Conservation (phyloP, 1,140 invertebrate genomes). For the Nebria ingens region DNA sequence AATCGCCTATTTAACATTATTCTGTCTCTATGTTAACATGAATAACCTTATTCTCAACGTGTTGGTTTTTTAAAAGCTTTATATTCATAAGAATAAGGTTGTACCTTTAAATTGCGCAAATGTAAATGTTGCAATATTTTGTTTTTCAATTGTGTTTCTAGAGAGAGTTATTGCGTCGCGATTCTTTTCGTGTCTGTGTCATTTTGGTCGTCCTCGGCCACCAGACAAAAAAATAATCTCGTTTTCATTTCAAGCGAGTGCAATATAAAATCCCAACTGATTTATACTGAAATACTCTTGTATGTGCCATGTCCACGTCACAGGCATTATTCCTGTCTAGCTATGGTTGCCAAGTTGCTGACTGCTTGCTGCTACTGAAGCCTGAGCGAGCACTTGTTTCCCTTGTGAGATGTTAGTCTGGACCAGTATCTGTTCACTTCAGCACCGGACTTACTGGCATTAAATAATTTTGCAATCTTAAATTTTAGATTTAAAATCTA, state of each 20-base stretch:
- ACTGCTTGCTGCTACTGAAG: too few relatives aligned
- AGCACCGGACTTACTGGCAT: background rate
- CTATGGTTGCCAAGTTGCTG: too few relatives aligned
- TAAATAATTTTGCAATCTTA: background rate
- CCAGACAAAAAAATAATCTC: background rate
- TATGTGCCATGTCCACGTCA: constrained; percentile 6
- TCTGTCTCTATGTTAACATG: too few relatives aligned
- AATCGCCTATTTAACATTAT: too few relatives aligned
- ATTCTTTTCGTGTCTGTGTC: background rate
- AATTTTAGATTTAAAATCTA: background rate
- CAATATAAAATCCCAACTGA: constrained; percentile 6
- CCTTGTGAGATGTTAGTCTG: background rate
- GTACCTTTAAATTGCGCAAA: too few relatives aligned
- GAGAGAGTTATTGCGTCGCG: background rate
- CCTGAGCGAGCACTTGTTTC: background rate
- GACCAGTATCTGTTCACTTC: background rate
- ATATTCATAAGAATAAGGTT: too few relatives aligned
- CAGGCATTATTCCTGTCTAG: background rate
- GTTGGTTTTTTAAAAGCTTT: too few relatives aligned
- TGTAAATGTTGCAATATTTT: too few relatives aligned
- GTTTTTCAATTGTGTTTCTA: too few relatives aligned
- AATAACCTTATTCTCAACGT: too few relatives aligned
- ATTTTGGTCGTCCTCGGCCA: background rate
- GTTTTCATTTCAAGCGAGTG: background rate
- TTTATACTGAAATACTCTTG: constrained; percentile 5